Evolutionary conservation across 2,113 vertebrate genomes (phyloP), one percentile per base, ranked within the genome.

Genomic region (Pungitius pungitius): DNA sequence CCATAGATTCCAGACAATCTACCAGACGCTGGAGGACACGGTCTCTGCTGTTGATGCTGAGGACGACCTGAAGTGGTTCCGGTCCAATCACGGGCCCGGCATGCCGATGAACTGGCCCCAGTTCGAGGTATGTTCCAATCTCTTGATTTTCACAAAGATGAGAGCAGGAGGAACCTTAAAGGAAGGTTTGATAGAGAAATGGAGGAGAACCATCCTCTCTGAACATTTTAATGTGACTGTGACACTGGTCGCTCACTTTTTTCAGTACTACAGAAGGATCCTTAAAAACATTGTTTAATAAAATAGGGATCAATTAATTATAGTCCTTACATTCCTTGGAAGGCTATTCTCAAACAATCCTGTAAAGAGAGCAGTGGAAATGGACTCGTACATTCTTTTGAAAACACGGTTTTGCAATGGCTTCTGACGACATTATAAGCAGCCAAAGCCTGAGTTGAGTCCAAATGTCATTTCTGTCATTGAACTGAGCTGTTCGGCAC

Each of bases 31-130:
- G 92, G 96, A 98, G 20, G 96, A 98, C 90, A 95, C 90, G 11
- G 91, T 99, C 81, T 93, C 94, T 85, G 90, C 92, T 12, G 94
- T 96, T 0, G 97, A 99, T 8, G 91, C 94, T 0, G 92, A 95
- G 47, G 98, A 99, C 56, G 97, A 99, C 84, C 88, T 99, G 67
- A 90, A 96, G 80, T 99, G 96, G 96, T 99, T 99, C 90, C 91
- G 94, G 78, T 94, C 94, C 85, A 97, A 94, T 74, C 95, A 97
- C 2, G 98, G 97, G 6, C 96, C 98, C 0, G 97, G 96, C 78
- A 99, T 99, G 98, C 93, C 96, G 22, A 99, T 99, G 98, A 98
- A 96, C 89, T 99, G 98, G 97, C 97, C 98, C 1, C 96, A 98
- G 88, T 99, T 99, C 90, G 98, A 99, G 96, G 98, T 99, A 94